Evolutionary conservation across 2,797 vertebrate genomes (phyloP), one percentile per base, ranked within the genome.

Genomic region (Oreonectes daqikongensis): DNA sequence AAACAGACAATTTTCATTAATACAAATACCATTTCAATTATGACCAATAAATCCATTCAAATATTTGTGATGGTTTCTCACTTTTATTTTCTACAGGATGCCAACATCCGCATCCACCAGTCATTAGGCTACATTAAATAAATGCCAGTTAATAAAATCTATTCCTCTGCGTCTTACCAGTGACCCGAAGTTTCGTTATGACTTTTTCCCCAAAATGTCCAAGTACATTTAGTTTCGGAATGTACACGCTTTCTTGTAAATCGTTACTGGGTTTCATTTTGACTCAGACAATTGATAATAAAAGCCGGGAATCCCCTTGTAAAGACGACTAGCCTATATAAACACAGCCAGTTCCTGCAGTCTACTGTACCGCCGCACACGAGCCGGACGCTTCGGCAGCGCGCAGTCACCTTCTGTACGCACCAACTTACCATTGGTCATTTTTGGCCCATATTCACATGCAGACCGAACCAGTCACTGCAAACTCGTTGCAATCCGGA

Each of bases 371-470:
- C 18, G 22, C 4, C 30, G 40, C 53, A 20, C 24, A 30, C 53
- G 28, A 1, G 5, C 38, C 0, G 53, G 18, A 50, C 1, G 64
- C n/a, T 12, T n/a, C 5, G 35, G 9, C 6, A 30, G 26, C 55
- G 55, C 55, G 55, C 52, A 26, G 5, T 1, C 8, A 55, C 6
- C 1, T 55, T 46, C 24, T 28, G 18, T 59, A 24, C 24, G 17
- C 30, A 5, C 24, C 0, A 17, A 69, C 92, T 92, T 69, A 93
- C 92, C 92, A 93, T 93, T 90, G 86, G 89, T 93, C 91, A 93
- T 92, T 92, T 89, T 88, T 90, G 79, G 86, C 80, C 89, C 88
- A 91, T 90, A 22, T 76, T 91, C 88, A 76, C 84, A 74, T 76
- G 78, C 78, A 78, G 65, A 69, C 74, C 69, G 72, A 87, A 78